Conservation (phyloP, 1,140 invertebrate genomes). For the Diachasmimorpha longicaudata region DNA sequence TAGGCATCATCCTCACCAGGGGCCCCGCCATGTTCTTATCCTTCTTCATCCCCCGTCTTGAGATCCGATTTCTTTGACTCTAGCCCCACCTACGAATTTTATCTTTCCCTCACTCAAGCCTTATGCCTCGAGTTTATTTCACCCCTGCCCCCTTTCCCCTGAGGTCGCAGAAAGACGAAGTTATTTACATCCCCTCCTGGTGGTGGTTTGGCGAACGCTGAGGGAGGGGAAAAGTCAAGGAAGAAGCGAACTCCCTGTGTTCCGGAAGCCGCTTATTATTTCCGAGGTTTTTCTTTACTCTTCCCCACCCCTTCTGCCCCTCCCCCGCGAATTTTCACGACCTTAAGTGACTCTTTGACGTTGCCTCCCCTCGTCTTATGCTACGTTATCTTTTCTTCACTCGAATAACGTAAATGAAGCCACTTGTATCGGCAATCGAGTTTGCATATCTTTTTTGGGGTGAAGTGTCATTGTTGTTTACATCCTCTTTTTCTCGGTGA, state of each 20-base stretch:
- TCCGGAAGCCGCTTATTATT: slow-evolving; percentile 33
- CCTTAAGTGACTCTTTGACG: slow-evolving; percentile 29
- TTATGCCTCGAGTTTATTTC: not conserved
- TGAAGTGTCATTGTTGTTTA: not conserved
- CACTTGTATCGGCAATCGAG: slow-evolving; percentile 20
- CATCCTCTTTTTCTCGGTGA: not conserved
- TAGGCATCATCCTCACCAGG: slow-evolving; percentile 26
- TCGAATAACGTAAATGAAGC: not conserved
- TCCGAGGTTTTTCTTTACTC: slow-evolving; percentile 21
- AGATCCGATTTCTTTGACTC: not conserved
- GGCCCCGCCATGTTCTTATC: slow-evolving; percentile 18
- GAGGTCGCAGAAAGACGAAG: slow-evolving; percentile 15
- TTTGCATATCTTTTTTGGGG: slow-evolving; percentile 26
- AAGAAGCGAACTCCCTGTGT: not conserved
- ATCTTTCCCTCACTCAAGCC: not conserved
- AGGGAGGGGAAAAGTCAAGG: not conserved
- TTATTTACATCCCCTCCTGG: slow-evolving; percentile 24
- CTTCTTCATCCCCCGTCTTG: slow-evolving; percentile 25
- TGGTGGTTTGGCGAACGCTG: not conserved
- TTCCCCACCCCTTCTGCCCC: too few species aligned
- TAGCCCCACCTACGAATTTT: not conserved
- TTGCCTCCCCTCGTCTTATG: slow-evolving; percentile 37
- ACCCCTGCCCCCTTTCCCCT: too few species aligned
- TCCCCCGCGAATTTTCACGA: not conserved
- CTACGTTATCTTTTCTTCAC: not conserved